Evolutionary conservation across 2,888 invertebrate genomes (phyloP), one percentile per base, ranked within the genome.

Genomic region (Chymomyza procnemis): DNA sequence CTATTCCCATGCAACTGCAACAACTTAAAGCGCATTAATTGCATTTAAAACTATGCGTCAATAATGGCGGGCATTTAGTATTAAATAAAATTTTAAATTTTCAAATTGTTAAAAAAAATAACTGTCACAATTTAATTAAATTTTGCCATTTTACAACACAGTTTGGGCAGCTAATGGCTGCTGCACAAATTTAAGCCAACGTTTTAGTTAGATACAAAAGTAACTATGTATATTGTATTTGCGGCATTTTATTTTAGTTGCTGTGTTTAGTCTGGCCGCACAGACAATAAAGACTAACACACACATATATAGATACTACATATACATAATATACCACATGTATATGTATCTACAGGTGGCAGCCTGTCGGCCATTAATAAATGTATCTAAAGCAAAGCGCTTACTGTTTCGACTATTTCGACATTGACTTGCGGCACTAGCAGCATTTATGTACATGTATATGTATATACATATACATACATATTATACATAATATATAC

Each of bases 241-340:
- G 56, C 54, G 57, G 62, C 71, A 73, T 58, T 80, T 64, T 74
- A 69, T 66, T 73, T 76, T 72, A 80, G 85, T 76, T 79, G 69
- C 66, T 82, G 77, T 80, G 82, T 79, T 74, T 84, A 80, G 79
- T 80, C 79, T 79, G 71, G 66, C 61, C 72, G 64, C 65, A 41
- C 68, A 85, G 72, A 79, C 75, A 72, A 71, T 69, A 52, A 71
- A 62, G 63, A 61, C 16, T 4, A 26, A 61, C 59, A 66, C 55
- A 66, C 62, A 65, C 56, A 65, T 34, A 55, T 21, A 69, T 61
- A 60, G 12, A 54, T 14, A 34, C 8, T 19, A n/a, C 63, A 58
- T 56, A 16, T 12, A 56, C 18, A 58, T 14, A 18, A 54, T 41
- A 12, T 26, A 26, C 19, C 16, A 50, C 59, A 9, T 9, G 30